Base-by-base conservation (phyloP, 37 sponge, comb jelly and placozoan genomes). In the Cladorhizidae sp. region DNA sequence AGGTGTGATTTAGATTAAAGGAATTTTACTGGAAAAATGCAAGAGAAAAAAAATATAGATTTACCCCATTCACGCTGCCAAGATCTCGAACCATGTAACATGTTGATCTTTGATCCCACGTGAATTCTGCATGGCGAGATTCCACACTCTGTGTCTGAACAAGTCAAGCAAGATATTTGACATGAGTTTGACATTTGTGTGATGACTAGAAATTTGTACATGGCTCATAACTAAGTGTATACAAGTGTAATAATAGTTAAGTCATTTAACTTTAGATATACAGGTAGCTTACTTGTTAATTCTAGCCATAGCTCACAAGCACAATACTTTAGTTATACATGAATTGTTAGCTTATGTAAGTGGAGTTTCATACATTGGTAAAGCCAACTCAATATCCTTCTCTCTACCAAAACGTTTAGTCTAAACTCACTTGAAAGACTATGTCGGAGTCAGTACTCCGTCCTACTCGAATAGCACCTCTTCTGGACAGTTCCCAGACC, bases 31-130 rank as follows among this genome's bases (percentile, higher is more conserved):
- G 31, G 15, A 5, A 61, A 17, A 29, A 5, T 61, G 25, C n/a
- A 3, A 67, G 38, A 6, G 8, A 3, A 20, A 18, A 3, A 23
- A 59, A 26, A 8, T 17, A 28, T 54, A 5, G 15, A 33, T 82
- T 61, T 63, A 87, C 88, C 50, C 88, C 88, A 76, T 81, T 87
- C 18, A 61, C 51, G 28, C 77, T 76, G 28, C 82, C 72, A 7
- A 87, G 88, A 35, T 87, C 88, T 67, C 61, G 67, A 3, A 87
- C 59, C 31, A 35, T 33, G 42, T 40, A 75, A 40, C 54, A 31
- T 22, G 32, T 40, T 14, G 57, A 68, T 32, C 43, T 81, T 15
- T 32, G 7, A 55, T 70, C 32, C 70, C 75, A 87, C 38, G 57
- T 76, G 22, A 87, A 39, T 17, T 75, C 77, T 39, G 77, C 80